These are phyloP conservation scores for Aurelia sp. DNA, from an alignment of 30 jellyfish, hydroid and myxozoan genomes.

Conservation along the genomic window DNA sequence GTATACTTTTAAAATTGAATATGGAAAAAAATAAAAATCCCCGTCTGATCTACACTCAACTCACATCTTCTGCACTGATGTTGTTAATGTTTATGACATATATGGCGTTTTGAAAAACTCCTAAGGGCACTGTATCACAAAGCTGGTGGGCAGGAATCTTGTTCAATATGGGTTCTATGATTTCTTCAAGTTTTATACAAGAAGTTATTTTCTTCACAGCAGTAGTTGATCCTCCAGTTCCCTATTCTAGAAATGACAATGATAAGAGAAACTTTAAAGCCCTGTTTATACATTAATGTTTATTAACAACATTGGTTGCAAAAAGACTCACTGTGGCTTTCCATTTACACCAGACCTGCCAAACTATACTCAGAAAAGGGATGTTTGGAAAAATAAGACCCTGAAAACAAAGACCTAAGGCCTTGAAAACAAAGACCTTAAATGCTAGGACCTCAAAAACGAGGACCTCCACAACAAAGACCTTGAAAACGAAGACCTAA, in stretches of 20 bases:
- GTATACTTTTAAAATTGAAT: too few relatives aligned
- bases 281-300: neutral
- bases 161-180: neutral
- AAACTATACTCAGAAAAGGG: neutral
- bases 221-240: neutral
- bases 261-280: constrained; percentile 7
- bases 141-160: constrained; percentile 4
- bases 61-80: neutral
- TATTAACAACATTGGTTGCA: neutral
- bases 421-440: too few relatives aligned
- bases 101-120: constrained; percentile 2
- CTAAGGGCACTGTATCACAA: constrained; percentile 19
- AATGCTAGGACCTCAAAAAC: too few relatives aligned
- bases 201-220: neutral
- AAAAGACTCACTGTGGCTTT: constrained; percentile 1
- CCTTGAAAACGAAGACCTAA: too few relatives aligned
- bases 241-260: neutral
- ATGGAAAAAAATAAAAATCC: too few relatives aligned
- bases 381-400: too few relatives aligned
- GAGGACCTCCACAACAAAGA: too few relatives aligned
- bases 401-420: too few relatives aligned
- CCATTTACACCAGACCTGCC: constrained; percentile 10
- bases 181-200: constrained; percentile 5
- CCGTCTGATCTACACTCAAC: constrained; percentile 26
- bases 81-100: neutral